Percentiles rank a stretch among this genome's conserved stretches.
phyloP scores from a whole-genome alignment of 2,797 vertebrate genomes.

The Lepidocolaptes lacrymiger region DNA sequence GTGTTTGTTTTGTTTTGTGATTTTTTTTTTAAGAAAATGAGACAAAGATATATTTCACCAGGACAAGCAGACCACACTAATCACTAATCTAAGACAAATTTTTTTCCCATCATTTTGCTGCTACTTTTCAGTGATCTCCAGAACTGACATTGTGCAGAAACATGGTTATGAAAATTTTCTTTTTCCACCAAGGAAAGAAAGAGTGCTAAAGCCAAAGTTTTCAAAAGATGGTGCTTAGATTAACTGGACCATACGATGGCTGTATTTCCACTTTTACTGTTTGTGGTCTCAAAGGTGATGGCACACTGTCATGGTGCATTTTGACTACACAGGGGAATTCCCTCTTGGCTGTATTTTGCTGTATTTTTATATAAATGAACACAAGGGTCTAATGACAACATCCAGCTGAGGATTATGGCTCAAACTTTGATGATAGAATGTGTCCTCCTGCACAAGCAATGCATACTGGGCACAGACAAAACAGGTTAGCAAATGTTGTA shows the following conservation, averaged over 20 bases:
- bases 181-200: neutral
- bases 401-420: neutral
- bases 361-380: neutral
- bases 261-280: neutral
- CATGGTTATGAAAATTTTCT: rapidly evolving
- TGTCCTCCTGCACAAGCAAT: rapidly evolving
- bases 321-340: neutral
- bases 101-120: neutral
- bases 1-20: too few species aligned
- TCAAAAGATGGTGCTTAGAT: neutral
- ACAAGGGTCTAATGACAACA: neutral
- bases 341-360: neutral
- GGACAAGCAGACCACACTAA: neutral
- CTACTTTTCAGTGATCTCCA: neutral
- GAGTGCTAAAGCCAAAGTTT: neutral
- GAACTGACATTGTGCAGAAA: neutral
- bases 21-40: neutral
- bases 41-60: neutral
- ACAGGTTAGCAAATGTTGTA: rapidly evolving
- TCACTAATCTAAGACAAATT: neutral
- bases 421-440: neutral
- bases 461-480: neutral
- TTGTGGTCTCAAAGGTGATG: neutral
- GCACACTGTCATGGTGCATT: neutral
- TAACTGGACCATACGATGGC: neutral